Percentiles rank a stretch among this genome's conserved stretches.
Evolutionary conservation across 2,888 invertebrate species (phyloP).

Genomic region (Siphlonurus alternatus): DNA sequence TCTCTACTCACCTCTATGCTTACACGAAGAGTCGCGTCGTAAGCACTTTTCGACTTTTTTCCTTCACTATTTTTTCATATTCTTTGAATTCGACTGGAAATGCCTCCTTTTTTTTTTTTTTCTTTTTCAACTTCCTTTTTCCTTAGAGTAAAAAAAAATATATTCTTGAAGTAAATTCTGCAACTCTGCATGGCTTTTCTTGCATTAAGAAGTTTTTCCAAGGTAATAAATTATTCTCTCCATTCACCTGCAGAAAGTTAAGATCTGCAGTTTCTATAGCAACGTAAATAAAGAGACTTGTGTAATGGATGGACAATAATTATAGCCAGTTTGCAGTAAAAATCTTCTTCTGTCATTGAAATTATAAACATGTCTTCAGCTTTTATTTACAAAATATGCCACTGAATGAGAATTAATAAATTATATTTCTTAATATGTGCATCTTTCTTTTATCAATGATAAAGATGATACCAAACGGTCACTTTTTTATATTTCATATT

Average conservation of each 20-base stretch:
- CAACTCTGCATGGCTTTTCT: not conserved
- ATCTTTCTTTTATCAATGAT: too few relatives aligned
- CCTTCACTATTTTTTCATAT: not conserved
- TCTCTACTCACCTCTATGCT: not conserved
- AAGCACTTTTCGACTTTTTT: not conserved
- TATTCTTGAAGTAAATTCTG: not conserved
- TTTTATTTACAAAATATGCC: too few relatives aligned
- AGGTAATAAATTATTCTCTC: not conserved
- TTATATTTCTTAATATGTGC: too few relatives aligned
- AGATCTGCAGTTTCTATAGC: too few relatives aligned
- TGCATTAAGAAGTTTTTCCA: not conserved
- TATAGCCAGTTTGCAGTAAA: too few relatives aligned
- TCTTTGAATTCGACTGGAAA: not conserved
- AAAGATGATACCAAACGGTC: too few relatives aligned
- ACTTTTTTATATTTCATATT: too few relatives aligned
- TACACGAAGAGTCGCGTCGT: not conserved
- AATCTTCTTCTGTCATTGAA: too few relatives aligned
- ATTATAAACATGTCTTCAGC: too few relatives aligned
- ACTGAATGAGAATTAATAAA: too few relatives aligned
- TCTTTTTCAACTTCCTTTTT: not conserved
- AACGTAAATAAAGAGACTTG: too few relatives aligned
- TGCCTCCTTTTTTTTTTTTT: not conserved
- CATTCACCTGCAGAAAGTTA: not conserved
- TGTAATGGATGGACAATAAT: too few relatives aligned
- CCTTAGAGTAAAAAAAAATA: not conserved